These are phyloP conservation scores for Rhinella marina DNA, from an alignment of 2,797 vertebrate genomes.

Conservation along the genomic window DNA sequence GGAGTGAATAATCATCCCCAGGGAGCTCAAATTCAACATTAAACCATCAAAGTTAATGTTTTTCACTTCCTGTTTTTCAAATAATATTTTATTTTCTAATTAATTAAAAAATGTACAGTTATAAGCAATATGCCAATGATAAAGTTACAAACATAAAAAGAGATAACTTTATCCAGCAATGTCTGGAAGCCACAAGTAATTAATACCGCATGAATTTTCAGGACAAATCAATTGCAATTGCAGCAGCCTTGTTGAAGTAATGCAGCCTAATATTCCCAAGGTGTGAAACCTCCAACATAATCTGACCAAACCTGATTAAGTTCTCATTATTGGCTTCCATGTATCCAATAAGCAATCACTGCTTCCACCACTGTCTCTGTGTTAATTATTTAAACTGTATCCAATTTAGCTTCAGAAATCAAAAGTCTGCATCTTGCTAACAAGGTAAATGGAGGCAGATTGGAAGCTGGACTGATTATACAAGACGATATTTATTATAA, in stretches of 20 bases:
- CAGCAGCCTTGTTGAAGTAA: conserved; percentile 59
- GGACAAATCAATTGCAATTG: conserved; percentile 63
- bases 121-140: not conserved
- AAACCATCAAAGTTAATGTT: not conserved
- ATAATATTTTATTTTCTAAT: not conserved
- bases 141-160: not conserved
- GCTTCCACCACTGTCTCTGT: conserved; percentile 5
- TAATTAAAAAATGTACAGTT: not conserved
- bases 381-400: conserved; percentile 63
- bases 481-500: conserved; percentile 5
- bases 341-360: conserved; percentile 51
- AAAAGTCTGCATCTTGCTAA: conserved; percentile 41
- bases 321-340: conserved; percentile 51
- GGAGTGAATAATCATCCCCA: not conserved
- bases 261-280: conserved; percentile 53
- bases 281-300: conserved; percentile 59
- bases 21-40: conserved; percentile 3
- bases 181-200: conserved; percentile 57
- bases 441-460: conserved; percentile 52
- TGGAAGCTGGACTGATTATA: conserved; percentile 8
- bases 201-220: conserved; percentile 62
- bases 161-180: conserved; percentile 14
- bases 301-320: conserved; percentile 61
- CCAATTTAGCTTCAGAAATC: conserved; percentile 55
- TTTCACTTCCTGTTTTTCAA: too few species aligned